A percentile compares a stretch with the other conserved stretches of the same genome.
phyloP scores from a whole-genome alignment of 2,888 invertebrate species.

The Miltochrista miniata region DNA sequence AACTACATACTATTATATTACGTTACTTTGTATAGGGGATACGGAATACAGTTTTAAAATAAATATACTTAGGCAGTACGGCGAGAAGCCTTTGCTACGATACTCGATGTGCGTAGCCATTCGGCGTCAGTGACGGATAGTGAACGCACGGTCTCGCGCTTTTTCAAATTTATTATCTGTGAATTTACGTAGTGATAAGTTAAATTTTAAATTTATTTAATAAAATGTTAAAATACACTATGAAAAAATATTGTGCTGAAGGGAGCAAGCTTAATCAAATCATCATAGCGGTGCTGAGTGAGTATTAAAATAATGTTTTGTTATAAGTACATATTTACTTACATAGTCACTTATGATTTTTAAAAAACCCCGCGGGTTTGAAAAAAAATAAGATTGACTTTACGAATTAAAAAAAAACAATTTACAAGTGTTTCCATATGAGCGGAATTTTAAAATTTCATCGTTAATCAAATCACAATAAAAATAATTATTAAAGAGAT shows the following conservation, averaged over 20 bases:
- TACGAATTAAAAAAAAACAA: too few relatives aligned
- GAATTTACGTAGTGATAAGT: slow-evolving; percentile 23
- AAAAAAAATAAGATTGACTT: too few relatives aligned
- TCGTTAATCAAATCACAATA: too few relatives aligned
- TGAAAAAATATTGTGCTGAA: slow-evolving; percentile 75
- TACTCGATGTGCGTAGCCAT: slow-evolving; percentile 15
- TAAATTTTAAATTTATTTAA: slow-evolving; percentile 19
- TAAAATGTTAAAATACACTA: slow-evolving; percentile 72
- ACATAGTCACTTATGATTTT: too few relatives aligned
- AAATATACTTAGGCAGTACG: slow-evolving; percentile 18
- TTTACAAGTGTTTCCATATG: too few relatives aligned
- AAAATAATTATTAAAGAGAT: too few relatives aligned
- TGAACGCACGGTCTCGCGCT: slow-evolving; percentile 25
- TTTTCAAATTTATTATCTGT: slow-evolving; percentile 19
- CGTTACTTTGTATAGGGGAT: slow-evolving; percentile 1
- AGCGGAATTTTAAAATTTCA: too few relatives aligned
- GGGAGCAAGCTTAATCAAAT: slow-evolving; percentile 74
- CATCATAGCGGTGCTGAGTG: slow-evolving; percentile 64
- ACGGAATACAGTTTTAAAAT: slow-evolving; percentile 30
- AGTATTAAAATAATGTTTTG: slow-evolving; percentile 39
- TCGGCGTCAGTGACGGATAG: slow-evolving; percentile 26
- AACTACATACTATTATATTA: too few relatives aligned
- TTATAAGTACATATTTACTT: too few relatives aligned
- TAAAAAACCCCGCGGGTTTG: too few relatives aligned
- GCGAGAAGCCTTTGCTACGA: slow-evolving; percentile 13